phyloP scores from a whole-genome alignment of 2,113 vertebrate species.

The Sigmodon hispidus region DNA sequence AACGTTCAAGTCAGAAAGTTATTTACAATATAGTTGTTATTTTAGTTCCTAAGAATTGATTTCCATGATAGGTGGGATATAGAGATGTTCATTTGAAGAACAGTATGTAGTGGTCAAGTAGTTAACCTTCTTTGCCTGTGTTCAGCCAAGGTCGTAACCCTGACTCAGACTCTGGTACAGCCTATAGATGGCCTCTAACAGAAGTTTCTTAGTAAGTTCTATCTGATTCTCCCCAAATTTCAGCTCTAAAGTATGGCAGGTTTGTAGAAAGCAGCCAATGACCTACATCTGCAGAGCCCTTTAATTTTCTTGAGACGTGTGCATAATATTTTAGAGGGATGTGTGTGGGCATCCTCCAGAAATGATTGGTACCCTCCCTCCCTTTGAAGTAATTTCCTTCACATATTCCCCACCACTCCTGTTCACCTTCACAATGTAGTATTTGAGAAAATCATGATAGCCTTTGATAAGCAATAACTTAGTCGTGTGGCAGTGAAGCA shows the following conservation, averaged over 20 bases:
- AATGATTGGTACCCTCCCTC: not conserved
- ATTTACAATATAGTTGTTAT: not conserved
- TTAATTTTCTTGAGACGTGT: not conserved
- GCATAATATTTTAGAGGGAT: not conserved
- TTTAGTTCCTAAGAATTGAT: slow-evolving; percentile 9
- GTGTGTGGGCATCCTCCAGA: no score
- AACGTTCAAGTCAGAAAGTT: not conserved
- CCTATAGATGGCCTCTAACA: not conserved
- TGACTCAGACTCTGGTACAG: not conserved
- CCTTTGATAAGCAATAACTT: not conserved
- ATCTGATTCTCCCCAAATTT: not conserved
- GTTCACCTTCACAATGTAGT: not conserved
- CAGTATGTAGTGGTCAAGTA: not conserved
- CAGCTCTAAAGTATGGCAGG: not conserved
- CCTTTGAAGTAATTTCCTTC: not conserved
- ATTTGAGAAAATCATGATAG: not conserved
- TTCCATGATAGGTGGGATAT: not conserved
- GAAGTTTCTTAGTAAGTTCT: not conserved
- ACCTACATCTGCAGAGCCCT: not conserved
- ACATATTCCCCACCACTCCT: not conserved
- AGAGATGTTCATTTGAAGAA: not conserved
- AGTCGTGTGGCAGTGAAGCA: not conserved
- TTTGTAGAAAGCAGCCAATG: not conserved
- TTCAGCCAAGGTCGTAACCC: slow-evolving; percentile 14
- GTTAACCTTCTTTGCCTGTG: slow-evolving; percentile 42